Base-by-base conservation (phyloP, 1,140 invertebrate genomes). In the Drosophila mauritiana region DNA sequence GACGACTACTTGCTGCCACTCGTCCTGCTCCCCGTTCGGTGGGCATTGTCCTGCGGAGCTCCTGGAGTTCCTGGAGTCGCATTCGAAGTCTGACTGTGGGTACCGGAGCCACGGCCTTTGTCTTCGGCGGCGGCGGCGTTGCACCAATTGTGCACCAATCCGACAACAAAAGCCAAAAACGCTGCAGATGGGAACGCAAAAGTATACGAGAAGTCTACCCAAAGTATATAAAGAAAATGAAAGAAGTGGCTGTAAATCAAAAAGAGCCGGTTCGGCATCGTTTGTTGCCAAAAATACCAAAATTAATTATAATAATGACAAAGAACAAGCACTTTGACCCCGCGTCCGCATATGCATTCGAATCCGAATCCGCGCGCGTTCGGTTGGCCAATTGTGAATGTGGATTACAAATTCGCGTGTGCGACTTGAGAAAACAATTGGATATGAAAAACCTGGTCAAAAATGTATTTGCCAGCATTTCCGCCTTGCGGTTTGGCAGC, bases 381-480 rank as follows among this genome's bases (percentile, higher is more conserved):
- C 75, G 43, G 31, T 51, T 54, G 56, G 51, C 73, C 36, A 78
- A 81, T 68, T 84, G 63, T 77, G 81, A 80, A 73, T 80, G 58
- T 85, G 58, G 67, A 86, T 83, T 83, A 80, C 79, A 79, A 65
- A 53, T 83, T 88, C 68, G 83, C 84, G 84, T 88, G 83, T 86
- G 70, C 65, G 69, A 45, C 17, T 65, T 17, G 54, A 77, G 48
- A 46, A 20, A 51, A 67, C 36, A 63, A 51, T 31, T 34, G 25
- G n/a, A 43, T 43, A 68, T 52, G 39, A 43, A 72, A 49, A 15
- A 34, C 39, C 39, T 37, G n/a, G n/a, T 15, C 8, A 22, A 61
- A 39, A 56, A 63, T 73, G 37, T 49, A 63, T 54, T 56, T 67
- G 51, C 73, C 64, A 85, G 73, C 62, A 72, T 63, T 88, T 82